Evolutionary conservation across 2,113 vertebrate genomes (phyloP), one percentile per base, ranked within the genome.

Genomic region (Coryphaenoides rupestris): DNA sequence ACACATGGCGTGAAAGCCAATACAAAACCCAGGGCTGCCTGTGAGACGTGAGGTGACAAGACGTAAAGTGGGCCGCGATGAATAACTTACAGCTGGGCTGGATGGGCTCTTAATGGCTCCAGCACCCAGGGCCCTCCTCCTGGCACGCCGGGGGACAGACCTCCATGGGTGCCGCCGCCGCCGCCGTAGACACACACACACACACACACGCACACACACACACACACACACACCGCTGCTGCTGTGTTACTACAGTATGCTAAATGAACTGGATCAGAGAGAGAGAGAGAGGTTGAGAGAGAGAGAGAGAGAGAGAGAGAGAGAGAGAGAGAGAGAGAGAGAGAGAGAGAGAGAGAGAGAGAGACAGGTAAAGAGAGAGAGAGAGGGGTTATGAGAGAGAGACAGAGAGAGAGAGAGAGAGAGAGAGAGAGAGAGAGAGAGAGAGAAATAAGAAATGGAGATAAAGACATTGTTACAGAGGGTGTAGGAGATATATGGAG

Each of bases 1-100:
- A 33, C 28, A 33, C 10, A 5, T 9, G 28, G 28, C 28, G 10
- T 9, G 28, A 9, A 9, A 5, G 5, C 28, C 5, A 6, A 26
- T 26, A 26, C 24, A 26, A 6, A 26, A 26, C 6, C 6, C 24
- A 26, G 28, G 3, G 5, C 28, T 9, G 28, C 28, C 28, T 33
- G 1, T 33, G 10, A 33, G 28, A 55, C 19, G 71, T 72, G 55
- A 70, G 79, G 80, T 80, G 83, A 76, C 64, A 64, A 71, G 80
- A 78, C 86, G 82, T 60, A 77, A 90, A 89, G 77, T 88, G 85
- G 84, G 86, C 72, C 83, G 66, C 67, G 80, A 88, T 90, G 79
- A 91, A 90, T 90, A 82, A 91, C 82, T 90, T 83, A 90, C 83
- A 75, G 62, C 75, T 70, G 70, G 78, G 28, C 69, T 87, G 82